These are phyloP conservation scores for Drosophila lini DNA, from an alignment of 1,140 invertebrate species.

Conservation along the genomic window DNA sequence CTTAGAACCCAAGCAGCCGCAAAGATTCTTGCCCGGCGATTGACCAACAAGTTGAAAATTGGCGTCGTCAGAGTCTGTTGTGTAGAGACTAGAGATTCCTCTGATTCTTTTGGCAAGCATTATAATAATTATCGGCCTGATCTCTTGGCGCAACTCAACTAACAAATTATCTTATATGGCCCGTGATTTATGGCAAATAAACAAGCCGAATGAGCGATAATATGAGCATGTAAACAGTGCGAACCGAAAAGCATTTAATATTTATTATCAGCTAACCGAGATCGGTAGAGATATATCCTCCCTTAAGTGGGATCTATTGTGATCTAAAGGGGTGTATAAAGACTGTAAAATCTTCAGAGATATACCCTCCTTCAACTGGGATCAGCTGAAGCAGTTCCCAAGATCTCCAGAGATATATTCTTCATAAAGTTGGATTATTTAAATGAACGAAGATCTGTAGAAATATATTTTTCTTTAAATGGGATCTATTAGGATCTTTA, in stretches of 20 bases:
- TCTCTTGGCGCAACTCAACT: constrained; percentile 10
- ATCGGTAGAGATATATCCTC: neutral
- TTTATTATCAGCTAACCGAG: neutral
- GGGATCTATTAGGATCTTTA: neutral
- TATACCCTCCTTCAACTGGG: too few relatives aligned
- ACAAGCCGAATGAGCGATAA: constrained; percentile 16
- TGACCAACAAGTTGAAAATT: constrained; percentile 54
- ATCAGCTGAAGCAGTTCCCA: too few relatives aligned
- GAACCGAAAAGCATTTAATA: constrained; percentile 1
- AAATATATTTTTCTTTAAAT: neutral
- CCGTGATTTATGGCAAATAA: constrained; percentile 15
- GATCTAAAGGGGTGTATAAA: too few relatives aligned
- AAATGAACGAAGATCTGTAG: too few relatives aligned
- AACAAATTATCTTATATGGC: constrained; percentile 8
- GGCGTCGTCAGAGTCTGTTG: neutral
- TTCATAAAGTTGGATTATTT: too few relatives aligned
- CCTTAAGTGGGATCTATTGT: neutral
- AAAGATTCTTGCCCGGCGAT: constrained; percentile 32
- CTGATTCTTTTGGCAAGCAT: constrained; percentile 15
- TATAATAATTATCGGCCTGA: constrained; percentile 3
- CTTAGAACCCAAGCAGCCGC: constrained; percentile 15
- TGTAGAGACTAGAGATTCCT: neutral
- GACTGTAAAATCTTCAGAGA: too few relatives aligned
- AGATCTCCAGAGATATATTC: too few relatives aligned
- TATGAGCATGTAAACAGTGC: neutral